These are phyloP conservation scores for Heteropelma amictum DNA, from an alignment of 2,888 invertebrate genomes.

Conservation along the genomic window DNA sequence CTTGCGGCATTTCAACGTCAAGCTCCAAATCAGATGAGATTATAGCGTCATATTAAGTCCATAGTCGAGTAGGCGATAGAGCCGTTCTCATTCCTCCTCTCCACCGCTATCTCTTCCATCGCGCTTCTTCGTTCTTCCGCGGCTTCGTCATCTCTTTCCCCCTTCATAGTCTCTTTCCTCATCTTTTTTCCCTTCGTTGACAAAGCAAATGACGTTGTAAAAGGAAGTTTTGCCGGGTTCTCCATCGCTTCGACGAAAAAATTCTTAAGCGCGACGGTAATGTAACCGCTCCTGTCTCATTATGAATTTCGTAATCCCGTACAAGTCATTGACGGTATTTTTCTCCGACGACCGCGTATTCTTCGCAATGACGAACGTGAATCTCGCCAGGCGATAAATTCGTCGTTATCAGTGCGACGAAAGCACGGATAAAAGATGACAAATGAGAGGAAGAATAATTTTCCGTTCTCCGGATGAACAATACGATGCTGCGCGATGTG, in stretches of 20 bases:
- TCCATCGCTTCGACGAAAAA: conserved; percentile 24
- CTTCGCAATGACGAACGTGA: no score
- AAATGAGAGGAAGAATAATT: neutral
- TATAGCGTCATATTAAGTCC: conserved; percentile 41
- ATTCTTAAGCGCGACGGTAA: conserved; percentile 6
- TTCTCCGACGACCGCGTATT: no score
- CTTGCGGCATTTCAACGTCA: conserved; percentile 54
- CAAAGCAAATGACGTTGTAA: conserved; percentile 70
- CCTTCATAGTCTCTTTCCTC: conserved; percentile 43
- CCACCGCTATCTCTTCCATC: conserved; percentile 39
- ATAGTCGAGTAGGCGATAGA: conserved; percentile 7
- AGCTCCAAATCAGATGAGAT: conserved; percentile 57
- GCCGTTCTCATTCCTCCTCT: conserved; percentile 23
- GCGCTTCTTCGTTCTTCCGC: conserved; percentile 21
- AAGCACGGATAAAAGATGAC: neutral
- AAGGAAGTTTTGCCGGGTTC: conserved; percentile 64
- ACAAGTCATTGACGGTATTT: neutral
- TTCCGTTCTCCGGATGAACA: neutral
- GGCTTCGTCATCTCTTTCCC: no score
- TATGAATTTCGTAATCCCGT: neutral
- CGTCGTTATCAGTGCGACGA: neutral
- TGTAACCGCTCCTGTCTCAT: neutral
- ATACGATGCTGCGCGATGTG: neutral
- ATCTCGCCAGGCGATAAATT: no score
- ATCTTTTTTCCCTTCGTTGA: conserved; percentile 62